A percentile compares a stretch with the other conserved stretches of the same genome.
These are phyloP conservation scores for Phortica variegata DNA, from an alignment of 1,140 invertebrate species.

Conservation along the genomic window DNA sequence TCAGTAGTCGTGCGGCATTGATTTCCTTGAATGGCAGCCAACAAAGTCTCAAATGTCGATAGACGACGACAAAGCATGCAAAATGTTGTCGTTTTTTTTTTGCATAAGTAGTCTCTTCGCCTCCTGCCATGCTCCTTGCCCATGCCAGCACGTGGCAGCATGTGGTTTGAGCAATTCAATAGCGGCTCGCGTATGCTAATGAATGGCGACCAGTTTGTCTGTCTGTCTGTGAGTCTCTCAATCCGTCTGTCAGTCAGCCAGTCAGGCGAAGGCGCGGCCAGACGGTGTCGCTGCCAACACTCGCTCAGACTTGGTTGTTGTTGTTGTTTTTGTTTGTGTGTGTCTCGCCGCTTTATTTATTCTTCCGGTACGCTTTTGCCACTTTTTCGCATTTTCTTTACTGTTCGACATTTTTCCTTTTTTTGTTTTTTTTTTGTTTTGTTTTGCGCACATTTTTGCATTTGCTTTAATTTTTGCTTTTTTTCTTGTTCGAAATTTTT, in stretches of 20 bases:
- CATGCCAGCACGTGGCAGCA: constrained; percentile 14
- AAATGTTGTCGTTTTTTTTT: constrained; percentile 31
- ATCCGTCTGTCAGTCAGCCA: not conserved
- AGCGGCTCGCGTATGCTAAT: constrained; percentile 49
- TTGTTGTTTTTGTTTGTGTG: too few species aligned
- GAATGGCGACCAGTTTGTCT: constrained; percentile 30
- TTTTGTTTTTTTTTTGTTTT: too few species aligned
- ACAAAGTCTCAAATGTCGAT: too few species aligned
- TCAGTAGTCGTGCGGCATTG: too few species aligned
- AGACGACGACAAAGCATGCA: constrained; percentile 30
- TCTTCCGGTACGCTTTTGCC: constrained; percentile 45
- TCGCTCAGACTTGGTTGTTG: constrained; percentile 6
- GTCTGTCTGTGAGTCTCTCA: constrained; percentile 1
- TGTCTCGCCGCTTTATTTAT: constrained; percentile 36
- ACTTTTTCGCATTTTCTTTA: constrained; percentile 4
- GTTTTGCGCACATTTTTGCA: constrained; percentile 6
- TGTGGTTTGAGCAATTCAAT: constrained; percentile 37
- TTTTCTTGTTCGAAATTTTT: constrained; percentile 48
- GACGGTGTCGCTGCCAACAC: not conserved
- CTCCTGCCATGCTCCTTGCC: too few species aligned
- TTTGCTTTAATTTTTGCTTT: constrained; percentile 12
- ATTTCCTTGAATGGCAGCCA: too few species aligned
- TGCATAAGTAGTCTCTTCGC: too few species aligned
- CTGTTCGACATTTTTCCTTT: constrained; percentile 3
- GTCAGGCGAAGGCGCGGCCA: not conserved